Evolutionary conservation across 1,140 invertebrate species (phyloP), one percentile per base, ranked within the genome.

Genomic region (Pygmarrhopalites habei): DNA sequence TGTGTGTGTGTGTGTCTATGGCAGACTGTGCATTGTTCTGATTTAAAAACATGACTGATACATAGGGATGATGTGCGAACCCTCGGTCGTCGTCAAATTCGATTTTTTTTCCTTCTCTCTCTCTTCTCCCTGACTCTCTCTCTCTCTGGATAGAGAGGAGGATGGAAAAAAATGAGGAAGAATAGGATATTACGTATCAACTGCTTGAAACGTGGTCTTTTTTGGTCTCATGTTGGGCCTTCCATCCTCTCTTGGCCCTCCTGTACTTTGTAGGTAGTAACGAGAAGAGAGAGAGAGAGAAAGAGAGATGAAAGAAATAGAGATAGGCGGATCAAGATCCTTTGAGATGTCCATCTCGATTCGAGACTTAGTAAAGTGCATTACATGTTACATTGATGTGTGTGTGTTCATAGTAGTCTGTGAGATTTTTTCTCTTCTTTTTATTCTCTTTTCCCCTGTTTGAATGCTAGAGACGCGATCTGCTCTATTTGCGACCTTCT

Each of bases 401-500:
- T 25, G n/a, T 28, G 14, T 12, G 7, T 23, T 14, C n/a, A 3
- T 32, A 39, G 35, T 39, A 10, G 17, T 39, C 7, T 10, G 35
- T 10, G 17, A 7, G 17, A 17, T 39, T 10, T 57, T 35, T 32
- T 5, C 21, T 32, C 55, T 25, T 3, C 3, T 43, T 35, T 17
- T 44, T 3, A 14, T 30, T 14, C 23, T 25, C 25, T 15, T 47
- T 21, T n/a, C 10, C n/a, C 5, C n/a, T 21, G 39, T 21, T n/a
- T 21, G 44, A 47, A 25, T 21, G 44, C 10, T n/a, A 47, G 44
- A 28, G 35, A 44, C 32, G 26, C 12, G 46, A 51, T 51, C 30
- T 29, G 58, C 58, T 60, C 58, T 60, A 60, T 51, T 60, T 60
- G 58, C 44, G 46, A 60, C 58, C 49, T 29, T 52, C 58, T 60